Conservation (phyloP, 2,113 vertebrate species). For the Gila orcuttii region DNA sequence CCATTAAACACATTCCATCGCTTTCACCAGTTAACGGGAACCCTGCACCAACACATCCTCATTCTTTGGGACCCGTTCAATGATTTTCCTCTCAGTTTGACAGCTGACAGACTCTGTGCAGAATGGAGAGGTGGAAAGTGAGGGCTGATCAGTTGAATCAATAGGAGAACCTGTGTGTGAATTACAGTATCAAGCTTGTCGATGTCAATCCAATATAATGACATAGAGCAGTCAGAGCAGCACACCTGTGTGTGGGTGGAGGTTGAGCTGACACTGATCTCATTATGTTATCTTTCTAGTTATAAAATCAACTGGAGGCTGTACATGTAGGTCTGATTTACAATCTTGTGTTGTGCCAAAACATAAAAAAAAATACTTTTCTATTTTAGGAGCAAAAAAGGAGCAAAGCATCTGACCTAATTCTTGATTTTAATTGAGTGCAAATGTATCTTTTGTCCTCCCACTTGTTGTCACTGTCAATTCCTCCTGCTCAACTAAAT, state of each 20-base stretch:
- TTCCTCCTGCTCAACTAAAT: slow-evolving; percentile 37
- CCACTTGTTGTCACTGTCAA: background rate
- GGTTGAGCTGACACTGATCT: slow-evolving; percentile 15
- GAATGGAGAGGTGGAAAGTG: slow-evolving; percentile 4
- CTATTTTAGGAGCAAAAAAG: background rate
- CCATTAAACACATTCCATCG: background rate
- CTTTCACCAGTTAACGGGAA: background rate
- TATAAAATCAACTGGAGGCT: background rate
- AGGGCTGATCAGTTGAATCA: slow-evolving; percentile 30
- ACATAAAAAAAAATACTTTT: background rate
- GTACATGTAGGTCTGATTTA: background rate
- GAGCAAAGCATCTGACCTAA: background rate
- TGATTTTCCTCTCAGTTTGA: slow-evolving; percentile 13
- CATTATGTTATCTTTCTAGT: slow-evolving; percentile 11
- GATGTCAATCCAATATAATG: slow-evolving; percentile 35
- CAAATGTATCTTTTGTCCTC: background rate
- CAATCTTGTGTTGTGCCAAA: background rate
- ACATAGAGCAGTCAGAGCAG: background rate
- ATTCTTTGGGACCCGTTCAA: background rate
- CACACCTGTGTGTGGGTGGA: slow-evolving; percentile 20
- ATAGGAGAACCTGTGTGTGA: slow-evolving; percentile 19
- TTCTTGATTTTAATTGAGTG: background rate
- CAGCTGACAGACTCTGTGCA: slow-evolving; percentile 3
- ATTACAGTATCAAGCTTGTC: slow-evolving; percentile 29
- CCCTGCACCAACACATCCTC: background rate